phyloP scores from a whole-genome alignment of 2,113 vertebrate species.

The Monarcha castaneiventris region DNA sequence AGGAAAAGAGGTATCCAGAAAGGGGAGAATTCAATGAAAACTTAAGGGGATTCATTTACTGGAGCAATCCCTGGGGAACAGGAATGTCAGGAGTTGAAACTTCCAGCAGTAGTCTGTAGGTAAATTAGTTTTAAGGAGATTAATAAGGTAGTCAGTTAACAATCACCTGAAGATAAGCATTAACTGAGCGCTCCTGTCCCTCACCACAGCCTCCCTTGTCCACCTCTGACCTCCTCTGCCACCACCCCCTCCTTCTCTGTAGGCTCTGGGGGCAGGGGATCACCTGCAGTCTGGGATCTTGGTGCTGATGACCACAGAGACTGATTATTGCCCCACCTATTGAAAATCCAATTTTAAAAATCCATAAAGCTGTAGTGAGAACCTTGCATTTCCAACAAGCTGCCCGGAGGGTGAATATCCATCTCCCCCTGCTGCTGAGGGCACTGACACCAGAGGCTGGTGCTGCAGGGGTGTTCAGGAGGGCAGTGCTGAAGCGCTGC shows the following conservation, averaged over 20 bases:
- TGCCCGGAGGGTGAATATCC: not conserved
- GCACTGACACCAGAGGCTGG: accelerated
- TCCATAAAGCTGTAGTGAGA: not conserved
- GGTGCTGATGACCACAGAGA: not conserved
- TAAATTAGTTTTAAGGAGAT: not conserved
- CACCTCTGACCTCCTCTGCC: not conserved
- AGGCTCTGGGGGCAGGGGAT: not conserved
- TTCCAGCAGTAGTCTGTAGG: not conserved
- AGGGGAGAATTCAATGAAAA: not conserved
- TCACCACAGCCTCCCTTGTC: not conserved
- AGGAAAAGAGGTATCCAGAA: not conserved
- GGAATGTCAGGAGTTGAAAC: not conserved
- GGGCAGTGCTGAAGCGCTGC: not conserved
- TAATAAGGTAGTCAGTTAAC: not conserved
- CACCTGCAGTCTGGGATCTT: not conserved
- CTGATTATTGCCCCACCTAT: not conserved
- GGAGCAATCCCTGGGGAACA: not conserved
- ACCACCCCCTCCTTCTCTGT: not conserved
- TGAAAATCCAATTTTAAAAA: not conserved
- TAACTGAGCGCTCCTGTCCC: not conserved
- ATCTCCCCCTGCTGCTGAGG: not conserved
- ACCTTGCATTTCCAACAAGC: not conserved
- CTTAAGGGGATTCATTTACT: not conserved
- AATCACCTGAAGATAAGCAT: not conserved
- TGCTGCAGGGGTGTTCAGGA: not conserved